A percentile compares a stretch with the other conserved stretches of the same genome.
These are phyloP conservation scores for Coptotermes formosanus DNA, from an alignment of 1,140 invertebrate genomes.

Conservation along the genomic window DNA sequence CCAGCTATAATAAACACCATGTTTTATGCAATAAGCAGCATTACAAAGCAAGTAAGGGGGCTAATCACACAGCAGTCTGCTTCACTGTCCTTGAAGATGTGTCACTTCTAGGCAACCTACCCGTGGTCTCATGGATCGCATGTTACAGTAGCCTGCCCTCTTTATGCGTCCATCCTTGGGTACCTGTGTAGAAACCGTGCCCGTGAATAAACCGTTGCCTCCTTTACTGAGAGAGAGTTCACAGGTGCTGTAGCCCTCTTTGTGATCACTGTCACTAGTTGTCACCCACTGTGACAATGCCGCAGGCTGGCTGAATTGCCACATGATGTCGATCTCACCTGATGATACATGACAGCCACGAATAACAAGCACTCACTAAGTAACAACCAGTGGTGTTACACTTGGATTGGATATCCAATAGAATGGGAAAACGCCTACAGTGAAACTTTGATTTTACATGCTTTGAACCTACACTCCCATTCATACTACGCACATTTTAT, in stretches of 20 bases:
- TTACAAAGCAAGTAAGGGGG: neutral
- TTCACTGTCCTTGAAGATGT: neutral
- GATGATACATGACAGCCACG: neutral
- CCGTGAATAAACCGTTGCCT: conserved; percentile 75
- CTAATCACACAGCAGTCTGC: neutral
- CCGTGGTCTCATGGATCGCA: conserved; percentile 61
- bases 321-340: conserved; percentile 68
- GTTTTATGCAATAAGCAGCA: no score
- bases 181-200: conserved; percentile 63
- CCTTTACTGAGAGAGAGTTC: conserved; percentile 55
- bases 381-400: no score
- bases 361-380: no score
- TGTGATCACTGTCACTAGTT: conserved; percentile 75
- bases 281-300: conserved; percentile 61
- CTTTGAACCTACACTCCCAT: no score
- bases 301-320: conserved; percentile 57
- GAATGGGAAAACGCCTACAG: no score
- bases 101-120: conserved; percentile 46
- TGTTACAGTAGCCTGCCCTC: conserved; percentile 74
- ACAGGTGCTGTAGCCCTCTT: conserved; percentile 74
- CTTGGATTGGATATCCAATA: no score
- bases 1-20: no score
- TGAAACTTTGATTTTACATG: no score
- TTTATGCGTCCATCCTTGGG: conserved; percentile 78
- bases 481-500: no score